Base-by-base conservation (phyloP, 2,113 vertebrate species). In the Ochotona princeps region DNA sequence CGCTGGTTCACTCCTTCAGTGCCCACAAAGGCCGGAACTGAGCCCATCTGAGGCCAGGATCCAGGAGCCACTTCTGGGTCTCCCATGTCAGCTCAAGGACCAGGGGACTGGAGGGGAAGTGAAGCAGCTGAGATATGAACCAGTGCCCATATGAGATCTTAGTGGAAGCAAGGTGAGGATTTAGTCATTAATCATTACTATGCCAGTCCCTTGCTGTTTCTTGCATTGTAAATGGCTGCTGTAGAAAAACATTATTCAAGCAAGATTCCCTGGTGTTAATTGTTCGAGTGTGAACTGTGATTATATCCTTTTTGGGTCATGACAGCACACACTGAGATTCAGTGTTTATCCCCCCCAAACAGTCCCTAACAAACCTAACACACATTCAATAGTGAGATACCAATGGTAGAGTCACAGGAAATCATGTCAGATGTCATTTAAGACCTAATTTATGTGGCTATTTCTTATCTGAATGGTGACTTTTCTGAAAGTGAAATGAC, bases 181-280 rank as follows among this genome's bases (percentile, higher is more conserved):
- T 44, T 44, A 44, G 38, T 44, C 38, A 44, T 44, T 44, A 44
- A 44, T 44, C 38, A 44, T 44, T 44, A 44, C 38, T 44, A 44
- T 44, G 38, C 38, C 38, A 44, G 38, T 6, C 38, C 38, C 38
- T 44, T 44, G 38, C 38, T 44, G 38, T 44, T 44, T 44, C 38
- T 35, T 23, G 8, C 10, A 11, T 66, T 60, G 32, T 63, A 0
- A 26, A 51, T 35, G n/a, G 7, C 1, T 0, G 1, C 9, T 8
- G 0, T 0, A 6, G 17, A 38, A 65, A 65, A 67, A 23, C 0
- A 4, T 23, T 12, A 61, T 8, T 5, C 44, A 14, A 8, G 10
- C 61, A 73, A 67, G 13, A n/a, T 20, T 92, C 7, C 11, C 14
- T 14, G 18, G 8, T 60, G 20, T 8, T 47, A 70, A 18, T 0